Base-by-base conservation (phyloP, 1,140 invertebrate species). In the Uloborus diversus region DNA sequence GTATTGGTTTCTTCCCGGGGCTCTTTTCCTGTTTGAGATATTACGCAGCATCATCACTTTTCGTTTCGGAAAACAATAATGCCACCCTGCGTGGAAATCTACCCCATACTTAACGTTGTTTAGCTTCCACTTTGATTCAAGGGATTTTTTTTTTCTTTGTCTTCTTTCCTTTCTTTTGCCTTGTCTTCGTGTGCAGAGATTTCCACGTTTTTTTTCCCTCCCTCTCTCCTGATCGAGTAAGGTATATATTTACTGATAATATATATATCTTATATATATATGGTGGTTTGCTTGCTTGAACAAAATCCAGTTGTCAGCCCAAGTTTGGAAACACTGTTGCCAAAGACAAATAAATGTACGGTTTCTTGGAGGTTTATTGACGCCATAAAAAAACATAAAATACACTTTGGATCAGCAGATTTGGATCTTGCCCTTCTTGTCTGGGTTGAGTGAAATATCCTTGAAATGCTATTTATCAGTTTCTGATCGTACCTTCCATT, bases 261-360 rank as follows among this genome's bases (percentile, higher is more conserved):
- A 30, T 59, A 25, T 25, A 13, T 11, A 28, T 30, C 32, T 30
- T 59, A 27, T 59, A 59, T 59, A 11, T 30, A 30, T 17, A 17
- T 56, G n/a, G 51, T 56, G 13, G 27, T 14, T 59, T 28, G 32
- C 9, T 59, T 11, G 28, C 25, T 59, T 9, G 4, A 23, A 47
- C 33, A 71, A 73, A 73, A 25, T 42, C 14, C 14, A 61, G 28
- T 61, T 27, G 69, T 73, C 69, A 73, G 69, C 69, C 69, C 59
- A 73, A 73, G 30, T 56, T 73, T 49, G 30, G 35, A 20, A 7
- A 35, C 62, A 23, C 49, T 61, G 25, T 35, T 33, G 28, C 42
- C 57, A 64, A 75, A 75, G 71, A 64, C 71, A 75, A 75, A 75
- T 53, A 75, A 75, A 61, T 61, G 30, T 28, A 75, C 25, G 56